These are phyloP conservation scores for Timandra comae DNA, from an alignment of 2,888 invertebrate species.

Conservation along the genomic window DNA sequence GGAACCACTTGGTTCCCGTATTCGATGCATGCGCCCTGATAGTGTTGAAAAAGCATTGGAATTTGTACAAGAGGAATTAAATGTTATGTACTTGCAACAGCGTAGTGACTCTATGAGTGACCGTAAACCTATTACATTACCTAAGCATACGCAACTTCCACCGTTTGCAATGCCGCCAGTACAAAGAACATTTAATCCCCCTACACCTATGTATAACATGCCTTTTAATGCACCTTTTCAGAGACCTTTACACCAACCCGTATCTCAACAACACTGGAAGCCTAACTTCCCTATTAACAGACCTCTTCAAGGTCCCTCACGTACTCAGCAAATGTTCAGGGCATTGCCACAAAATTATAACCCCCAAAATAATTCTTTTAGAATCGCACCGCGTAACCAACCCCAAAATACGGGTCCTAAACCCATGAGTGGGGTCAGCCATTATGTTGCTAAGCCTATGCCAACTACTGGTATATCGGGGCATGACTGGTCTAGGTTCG, in stretches of 20 bases:
- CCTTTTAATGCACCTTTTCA: background rate
- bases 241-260: background rate
- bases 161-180: constrained; percentile 22
- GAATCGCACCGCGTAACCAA: background rate
- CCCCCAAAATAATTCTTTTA: background rate
- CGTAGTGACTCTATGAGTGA: constrained; percentile 4
- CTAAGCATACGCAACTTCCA: constrained; percentile 12
- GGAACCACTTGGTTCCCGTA: constrained; percentile 22
- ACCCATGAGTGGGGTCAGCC: constrained; percentile 7
- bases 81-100: too few species aligned
- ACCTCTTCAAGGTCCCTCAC: background rate
- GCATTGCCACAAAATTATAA: background rate
- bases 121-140: constrained; percentile 1
- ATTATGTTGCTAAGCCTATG: constrained; percentile 10
- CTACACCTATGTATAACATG: constrained; percentile 16
- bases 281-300: background rate
- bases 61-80: too few species aligned
- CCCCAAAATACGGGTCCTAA: background rate
- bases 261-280: too few species aligned
- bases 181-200: constrained; percentile 22
- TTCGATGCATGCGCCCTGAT: constrained; percentile 24
- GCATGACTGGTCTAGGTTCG: constrained; percentile 19
- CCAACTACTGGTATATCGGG: background rate
- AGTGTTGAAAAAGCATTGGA: too few species aligned
- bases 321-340: background rate